These are phyloP conservation scores for Drosophila antonietae DNA, from an alignment of 2,888 invertebrate genomes.

Conservation along the genomic window DNA sequence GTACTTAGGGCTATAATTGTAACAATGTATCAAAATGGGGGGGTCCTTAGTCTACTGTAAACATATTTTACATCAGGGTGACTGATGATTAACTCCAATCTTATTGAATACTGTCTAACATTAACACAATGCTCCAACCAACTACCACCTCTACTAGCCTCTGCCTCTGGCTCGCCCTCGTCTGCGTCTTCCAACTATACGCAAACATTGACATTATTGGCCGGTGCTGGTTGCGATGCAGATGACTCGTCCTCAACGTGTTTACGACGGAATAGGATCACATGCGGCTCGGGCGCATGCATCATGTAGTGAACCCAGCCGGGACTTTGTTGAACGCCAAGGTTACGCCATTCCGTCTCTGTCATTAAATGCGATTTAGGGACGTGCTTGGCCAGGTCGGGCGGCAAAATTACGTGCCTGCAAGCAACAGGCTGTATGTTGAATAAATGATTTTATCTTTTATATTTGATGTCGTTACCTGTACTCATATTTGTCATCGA, in stretches of 20 bases:
- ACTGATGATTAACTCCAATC: constrained; percentile 47
- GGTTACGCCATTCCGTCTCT: constrained; percentile 96
- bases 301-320: constrained; percentile 90
- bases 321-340: constrained; percentile 97
- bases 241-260: constrained; percentile 53
- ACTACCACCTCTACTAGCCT: constrained; percentile 22
- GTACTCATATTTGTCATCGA: constrained; percentile 94
- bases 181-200: constrained; percentile 18
- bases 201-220: constrained; percentile 42
- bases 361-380: constrained; percentile 96
- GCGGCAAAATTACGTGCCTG: constrained; percentile 96
- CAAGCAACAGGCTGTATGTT: constrained; percentile 6
- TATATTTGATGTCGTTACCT: constrained; percentile 86
- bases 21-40: constrained; percentile 30
- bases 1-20: constrained; percentile 24
- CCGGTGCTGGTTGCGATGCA: neutral
- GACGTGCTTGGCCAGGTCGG: constrained; percentile 92
- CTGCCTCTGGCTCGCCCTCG: constrained; percentile 15
- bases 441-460: neutral
- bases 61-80: constrained; percentile 65
- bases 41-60: constrained; percentile 34
- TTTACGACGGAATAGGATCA: constrained; percentile 91
- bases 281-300: constrained; percentile 95
- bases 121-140: constrained; percentile 8
- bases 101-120: constrained; percentile 58